Evolutionary conservation across 2,113 vertebrate genomes (phyloP).

Genomic region (Dicentrarchus labrax): DNA sequence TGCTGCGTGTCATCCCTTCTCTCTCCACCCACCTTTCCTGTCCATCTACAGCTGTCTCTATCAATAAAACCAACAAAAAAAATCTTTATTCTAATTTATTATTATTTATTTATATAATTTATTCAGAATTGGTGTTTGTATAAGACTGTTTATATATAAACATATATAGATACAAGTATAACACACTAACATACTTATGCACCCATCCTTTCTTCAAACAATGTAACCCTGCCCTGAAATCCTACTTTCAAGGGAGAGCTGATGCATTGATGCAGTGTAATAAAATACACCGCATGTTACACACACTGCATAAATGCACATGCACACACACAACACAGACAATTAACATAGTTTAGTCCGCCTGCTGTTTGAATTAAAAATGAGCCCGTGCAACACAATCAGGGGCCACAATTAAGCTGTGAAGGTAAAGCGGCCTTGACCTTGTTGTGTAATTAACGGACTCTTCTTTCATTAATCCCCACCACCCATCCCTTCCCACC

Average conservation of each 20-base stretch:
- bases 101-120: no score
- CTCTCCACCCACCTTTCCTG: no score
- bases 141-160: not conserved
- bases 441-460: conserved; percentile 83
- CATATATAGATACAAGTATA: not conserved
- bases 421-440: conserved; percentile 80
- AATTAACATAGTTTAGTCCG: conserved; percentile 69
- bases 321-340: conserved; percentile 22
- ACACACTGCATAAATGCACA: not conserved
- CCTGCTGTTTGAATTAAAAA: conserved; percentile 71
- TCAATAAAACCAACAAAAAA: no score
- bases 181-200: not conserved
- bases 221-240: not conserved
- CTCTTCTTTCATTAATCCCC: conserved; percentile 77
- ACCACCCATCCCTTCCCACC: conserved; percentile 7
- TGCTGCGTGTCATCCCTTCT: no score
- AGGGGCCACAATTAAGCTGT: conserved; percentile 76
- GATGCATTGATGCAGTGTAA: not conserved
- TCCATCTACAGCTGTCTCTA: no score
- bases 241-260: not conserved
- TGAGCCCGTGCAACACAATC: conserved; percentile 71
- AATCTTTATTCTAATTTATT: no score
- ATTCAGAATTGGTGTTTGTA: not conserved
- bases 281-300: not conserved
- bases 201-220: not conserved